Evolutionary conservation across 2,113 vertebrate species (phyloP), one percentile per base, ranked within the genome.

Genomic region (Dasypus novemcinctus): DNA sequence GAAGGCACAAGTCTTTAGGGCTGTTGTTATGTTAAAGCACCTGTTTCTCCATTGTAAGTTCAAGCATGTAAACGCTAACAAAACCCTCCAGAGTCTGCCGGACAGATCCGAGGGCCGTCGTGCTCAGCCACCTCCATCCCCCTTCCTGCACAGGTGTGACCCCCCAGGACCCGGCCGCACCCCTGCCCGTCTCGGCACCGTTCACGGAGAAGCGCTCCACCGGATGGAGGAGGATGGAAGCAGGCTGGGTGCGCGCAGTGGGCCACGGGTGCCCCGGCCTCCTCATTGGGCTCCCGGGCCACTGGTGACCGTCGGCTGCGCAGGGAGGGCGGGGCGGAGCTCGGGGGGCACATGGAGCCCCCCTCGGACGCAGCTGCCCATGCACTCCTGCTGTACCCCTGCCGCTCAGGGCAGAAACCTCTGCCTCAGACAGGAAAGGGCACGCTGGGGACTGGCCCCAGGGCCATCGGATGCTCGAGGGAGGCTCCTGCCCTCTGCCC

Each of bases 211-310:
- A 2, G 7, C 33, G 31, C 14, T 0, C 5, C 36, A 74, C 5
- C 0, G 18, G 12, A 1, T 20, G 29, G 20, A 27, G 38, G 21
- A 15, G 29, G 4, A 41, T 4, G 63, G 27, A 9, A 41, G 41
- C 27, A 3, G 3, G 21, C 31, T n/a, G 4, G 21, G 46, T 10
- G 46, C 46, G 1, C 46, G 46, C 49, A 57, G 38, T 36, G 2
- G 27, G 8, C 27, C 21, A 3, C 12, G 0, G 3, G 17, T 31
- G 23, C 52, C 38, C 25, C 3, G 2, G 27, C n/a, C 61, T 61
- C 29, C 31, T 64, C 33, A 4, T 61, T 57, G 15, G 31, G 11
- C 52, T 9, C 6, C 31, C 43, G 0, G 27, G 10, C 13, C 15
- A 3, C 1, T 23, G 33, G 64, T 61, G 49, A 1, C 38, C 23